Evolutionary conservation across 1,140 invertebrate genomes (phyloP).

Genomic region (Ceratosolen solmsi): DNA sequence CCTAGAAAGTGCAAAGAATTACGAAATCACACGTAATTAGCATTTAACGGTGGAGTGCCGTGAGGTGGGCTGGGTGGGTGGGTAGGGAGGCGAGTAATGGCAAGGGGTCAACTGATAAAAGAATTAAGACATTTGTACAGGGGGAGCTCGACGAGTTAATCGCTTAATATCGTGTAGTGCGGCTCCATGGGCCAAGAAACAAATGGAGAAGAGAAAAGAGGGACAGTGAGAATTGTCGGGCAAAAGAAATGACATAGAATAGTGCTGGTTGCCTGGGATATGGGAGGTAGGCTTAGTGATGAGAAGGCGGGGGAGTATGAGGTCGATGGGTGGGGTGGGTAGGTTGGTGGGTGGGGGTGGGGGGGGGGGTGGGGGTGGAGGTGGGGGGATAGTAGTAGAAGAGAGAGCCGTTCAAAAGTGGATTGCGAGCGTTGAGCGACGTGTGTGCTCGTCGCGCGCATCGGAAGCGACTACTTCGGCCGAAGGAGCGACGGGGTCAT

Average conservation of each 20-base stretch:
- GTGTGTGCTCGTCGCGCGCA: neutral
- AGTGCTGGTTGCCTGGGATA: neutral
- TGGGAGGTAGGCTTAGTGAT: neutral
- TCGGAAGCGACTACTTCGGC: neutral
- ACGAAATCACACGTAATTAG: no score
- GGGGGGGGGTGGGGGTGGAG: neutral
- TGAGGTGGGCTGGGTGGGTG: no score
- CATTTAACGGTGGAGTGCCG: no score
- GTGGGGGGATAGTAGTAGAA: neutral
- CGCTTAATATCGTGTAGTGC: no score
- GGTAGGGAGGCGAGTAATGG: no score
- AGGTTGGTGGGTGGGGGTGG: neutral
- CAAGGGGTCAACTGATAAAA: no score
- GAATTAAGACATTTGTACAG: no score
- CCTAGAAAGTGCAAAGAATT: no score
- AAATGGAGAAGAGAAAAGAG: no score
- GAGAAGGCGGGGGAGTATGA: neutral
- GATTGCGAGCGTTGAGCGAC: neutral
- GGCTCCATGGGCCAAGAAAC: no score
- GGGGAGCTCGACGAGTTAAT: no score
- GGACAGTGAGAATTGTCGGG: no score
- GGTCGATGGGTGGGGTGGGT: neutral
- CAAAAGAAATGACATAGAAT: neutral
- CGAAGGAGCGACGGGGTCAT: constrained; percentile 17
- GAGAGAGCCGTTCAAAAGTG: neutral